phyloP scores from a whole-genome alignment of 2,797 vertebrate species.

The Spinus pinus region DNA sequence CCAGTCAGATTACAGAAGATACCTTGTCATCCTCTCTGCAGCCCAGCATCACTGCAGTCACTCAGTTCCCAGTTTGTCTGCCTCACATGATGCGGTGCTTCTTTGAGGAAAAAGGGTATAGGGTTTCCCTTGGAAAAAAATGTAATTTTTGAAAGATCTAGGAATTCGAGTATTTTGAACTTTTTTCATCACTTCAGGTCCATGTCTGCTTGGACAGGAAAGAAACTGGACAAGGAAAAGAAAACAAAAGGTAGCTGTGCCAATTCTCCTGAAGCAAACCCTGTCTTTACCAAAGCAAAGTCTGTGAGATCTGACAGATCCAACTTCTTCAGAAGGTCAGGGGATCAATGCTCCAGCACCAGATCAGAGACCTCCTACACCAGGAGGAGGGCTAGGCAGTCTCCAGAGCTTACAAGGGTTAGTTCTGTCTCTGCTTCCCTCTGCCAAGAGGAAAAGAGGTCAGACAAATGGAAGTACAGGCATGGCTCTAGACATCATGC shows the following conservation, averaged over 20 bases:
- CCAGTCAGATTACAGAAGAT: slow-evolving; percentile 67
- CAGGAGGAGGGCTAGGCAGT: slow-evolving; percentile 56
- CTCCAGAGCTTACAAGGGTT: slow-evolving; percentile 43
- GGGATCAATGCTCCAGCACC: slow-evolving; percentile 50
- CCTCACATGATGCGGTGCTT: slow-evolving; percentile 14
- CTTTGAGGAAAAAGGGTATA: slow-evolving; percentile 47
- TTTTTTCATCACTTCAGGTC: slow-evolving; percentile 70
- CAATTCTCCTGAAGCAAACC: slow-evolving; percentile 59
- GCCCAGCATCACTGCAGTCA: slow-evolving; percentile 52
- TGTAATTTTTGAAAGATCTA: slow-evolving; percentile 11
- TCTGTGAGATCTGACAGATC: slow-evolving; percentile 65
- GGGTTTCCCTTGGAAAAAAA: slow-evolving; percentile 29
- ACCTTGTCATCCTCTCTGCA: slow-evolving; percentile 43
- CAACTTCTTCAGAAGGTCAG: slow-evolving; percentile 60
- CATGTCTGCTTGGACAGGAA: slow-evolving; percentile 67
- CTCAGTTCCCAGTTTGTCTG: slow-evolving; percentile 47
- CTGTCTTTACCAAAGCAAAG: slow-evolving; percentile 63
- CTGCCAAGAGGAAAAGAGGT: slow-evolving; percentile 15
- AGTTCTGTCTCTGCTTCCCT: slow-evolving; percentile 53
- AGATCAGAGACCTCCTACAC: slow-evolving; percentile 56
- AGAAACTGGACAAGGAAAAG: slow-evolving; percentile 65
- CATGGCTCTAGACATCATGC: slow-evolving; percentile 49
- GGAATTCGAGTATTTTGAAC: slow-evolving; percentile 66
- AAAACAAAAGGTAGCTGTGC: slow-evolving; percentile 65
- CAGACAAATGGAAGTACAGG: slow-evolving; percentile 47